Evolutionary conservation across 2,113 vertebrate genomes (phyloP), one percentile per base, ranked within the genome.

Genomic region (Chrysemys picta): DNA sequence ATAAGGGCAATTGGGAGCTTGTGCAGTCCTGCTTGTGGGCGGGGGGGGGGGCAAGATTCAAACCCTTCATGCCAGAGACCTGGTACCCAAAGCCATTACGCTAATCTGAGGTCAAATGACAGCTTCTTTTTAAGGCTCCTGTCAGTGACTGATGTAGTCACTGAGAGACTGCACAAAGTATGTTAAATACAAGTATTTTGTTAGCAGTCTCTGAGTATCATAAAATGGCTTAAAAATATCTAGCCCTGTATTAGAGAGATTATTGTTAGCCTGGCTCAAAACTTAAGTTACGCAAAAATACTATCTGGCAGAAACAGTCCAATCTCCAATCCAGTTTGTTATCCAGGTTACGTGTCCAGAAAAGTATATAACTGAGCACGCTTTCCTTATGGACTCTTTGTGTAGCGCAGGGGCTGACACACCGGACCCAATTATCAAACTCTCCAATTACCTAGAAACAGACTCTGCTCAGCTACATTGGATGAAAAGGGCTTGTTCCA

Each of bases 291-390:
- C 54, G 2, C 35, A 12, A 11, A 19, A 62, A 83, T 85, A 45
- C 52, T 87, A 47, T 7, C 62, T 57, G 53, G 5, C 11, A 57
- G 45, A 56, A 65, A 65, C 50, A 50, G 50, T 78, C 27, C 84
- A 49, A 56, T 38, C 80, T 65, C 72, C 52, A 35, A 52, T 84
- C 31, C 9, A 3, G 72, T 87, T 54, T 62, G 38, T 75, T 59
- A 2, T 42, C 4, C 27, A 69, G 49, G 16, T 82, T 31, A 16
- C 0, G 0, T 16, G 79, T 80, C 72, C 57, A 80, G 80, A 76
- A 53, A 10, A 14, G n/a, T 11, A 1, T 38, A 2, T 38, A 10
- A 59, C 0, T 1, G 87, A 38, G 54, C 59, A 12, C 8, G 9
- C 42, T 4, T 87, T 62, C 35, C 14, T 35, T 17, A 69, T 69